Evolutionary conservation across 2,888 invertebrate genomes (phyloP), one percentile per base, ranked within the genome.

Genomic region (Pyrgus malvae): DNA sequence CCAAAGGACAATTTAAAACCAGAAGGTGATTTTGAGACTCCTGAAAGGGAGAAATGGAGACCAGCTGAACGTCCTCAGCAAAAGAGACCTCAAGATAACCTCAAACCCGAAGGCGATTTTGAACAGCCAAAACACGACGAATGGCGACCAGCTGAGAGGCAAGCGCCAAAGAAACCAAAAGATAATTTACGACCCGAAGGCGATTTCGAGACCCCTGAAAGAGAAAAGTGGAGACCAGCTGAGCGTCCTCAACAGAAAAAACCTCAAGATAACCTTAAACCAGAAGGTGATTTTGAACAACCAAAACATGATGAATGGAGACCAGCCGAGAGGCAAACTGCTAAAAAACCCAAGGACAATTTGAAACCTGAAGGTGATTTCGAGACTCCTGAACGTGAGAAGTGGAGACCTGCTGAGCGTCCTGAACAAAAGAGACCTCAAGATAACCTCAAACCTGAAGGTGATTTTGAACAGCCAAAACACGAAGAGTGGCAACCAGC

Each of bases 211-310:
- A 68, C 72, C 17, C 81, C 78, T 1, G 58, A 70, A 37, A 74
- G 77, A 25, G 80, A 88, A 9, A 65, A 79, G 55, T 91, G 91
- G 87, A 67, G 70, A 25, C 91, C 89, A 12, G 92, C 85, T 17
- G 92, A 92, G 62, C 74, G 91, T 51, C 90, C 81, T 16, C 77
- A 78, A 21, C 81, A 78, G 3, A 91, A 81, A 61, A 93, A 90
- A 59, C 94, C 93, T 0, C 72, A 87, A 63, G 93, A 86, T 60
- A 93, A 93, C 66, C 69, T 93, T 0, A 84, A 76, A 56, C 86
- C 91, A 0, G 93, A 93, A 74, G 93, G 93, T 0, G 89, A 91
- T 0, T 92, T 93, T 66, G 80, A 88, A 53, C 72, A 75, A 29
- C 82, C 50, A 64, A 80, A 65, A 42, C 75, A 71, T 41, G 80